Evolutionary conservation across 2,113 vertebrate species (phyloP), one percentile per base, ranked within the genome.

Genomic region (Nasalis larvatus): DNA sequence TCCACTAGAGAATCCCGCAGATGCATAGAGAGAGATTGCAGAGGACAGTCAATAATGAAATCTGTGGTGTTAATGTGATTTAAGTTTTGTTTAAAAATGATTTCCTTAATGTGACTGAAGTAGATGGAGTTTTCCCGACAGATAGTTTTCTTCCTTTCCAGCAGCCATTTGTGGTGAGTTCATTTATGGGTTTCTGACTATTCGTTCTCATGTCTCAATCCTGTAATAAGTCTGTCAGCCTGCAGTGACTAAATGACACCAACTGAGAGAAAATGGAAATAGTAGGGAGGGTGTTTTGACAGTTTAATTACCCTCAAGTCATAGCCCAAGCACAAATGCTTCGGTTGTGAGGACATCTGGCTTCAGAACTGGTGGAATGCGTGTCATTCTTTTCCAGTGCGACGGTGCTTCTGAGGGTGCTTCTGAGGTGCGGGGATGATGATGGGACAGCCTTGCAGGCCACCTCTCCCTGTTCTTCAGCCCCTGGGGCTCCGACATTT

Each of bases 381-480:
- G 54, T 4, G 0, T 25, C 3, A 6, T 7, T 87, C 23, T 35
- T 42, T 27, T 20, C 40, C 25, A 20, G 0, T 0, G 1, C 7
- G 49, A 2, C 0, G 1, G 32, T 25, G 13, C 52, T 40, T 74
- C 27, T 14, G 71, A 6, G 8, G 1, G 32, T 23, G 12, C 40
- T 40, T 73, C 27, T 14, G 71, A 6, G 8, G 0, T 25, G 45
- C 13, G 32, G 66, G 86, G 12, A 32, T 6, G 2, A 9, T 17
- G 16, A 1, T 35, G 4, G 14, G 18, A 25, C 73, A 21, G 47
- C 14, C 37, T 16, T 45, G 60, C 21, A 5, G 23, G 18, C 40
- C 7, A 11, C 10, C 10, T 27, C 32, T 17, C 18, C 7, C 32
- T 13, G 9, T 0, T 23, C 47, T 69, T 40, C 16, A 23, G 18